These are phyloP conservation scores for Erannis defoliaria DNA, from an alignment of 2,888 invertebrate species.

Conservation along the genomic window DNA sequence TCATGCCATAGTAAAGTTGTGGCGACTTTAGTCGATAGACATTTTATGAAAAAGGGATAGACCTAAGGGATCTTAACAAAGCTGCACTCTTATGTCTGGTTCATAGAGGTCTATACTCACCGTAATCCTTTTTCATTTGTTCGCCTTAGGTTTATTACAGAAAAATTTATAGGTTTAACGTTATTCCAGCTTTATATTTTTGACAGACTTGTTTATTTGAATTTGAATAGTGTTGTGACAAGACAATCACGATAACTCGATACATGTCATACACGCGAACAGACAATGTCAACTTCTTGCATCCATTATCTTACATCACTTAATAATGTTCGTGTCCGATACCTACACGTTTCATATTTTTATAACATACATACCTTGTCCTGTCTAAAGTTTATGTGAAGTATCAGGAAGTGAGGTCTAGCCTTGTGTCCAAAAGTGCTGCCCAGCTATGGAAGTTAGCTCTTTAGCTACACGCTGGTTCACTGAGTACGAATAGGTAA, in stretches of 20 bases:
- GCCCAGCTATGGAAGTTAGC: conserved; percentile 15
- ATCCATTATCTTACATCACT: conserved; percentile 1
- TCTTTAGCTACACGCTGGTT: background rate
- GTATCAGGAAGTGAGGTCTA: conserved; percentile 4
- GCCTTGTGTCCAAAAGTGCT: conserved; percentile 5
- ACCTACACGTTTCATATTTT: background rate
- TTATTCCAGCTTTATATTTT: background rate
- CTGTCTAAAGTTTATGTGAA: background rate
- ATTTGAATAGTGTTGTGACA: conserved; percentile 6
- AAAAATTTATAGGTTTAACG: no score
- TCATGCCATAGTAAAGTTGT: no score
- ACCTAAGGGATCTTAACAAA: no score
- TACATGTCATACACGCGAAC: background rate
- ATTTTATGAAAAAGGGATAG: no score
- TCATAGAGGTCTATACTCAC: no score
- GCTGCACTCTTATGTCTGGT: no score
- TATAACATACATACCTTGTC: background rate
- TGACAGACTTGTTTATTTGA: background rate
- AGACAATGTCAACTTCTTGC: background rate
- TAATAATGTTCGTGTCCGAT: background rate
- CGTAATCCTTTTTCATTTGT: no score
- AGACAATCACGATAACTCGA: background rate
- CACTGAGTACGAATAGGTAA: background rate
- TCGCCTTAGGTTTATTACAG: no score
- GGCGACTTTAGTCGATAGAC: no score